Evolutionary conservation across 2,113 vertebrate genomes (phyloP).

Genomic region (Chaenogobius annularis): DNA sequence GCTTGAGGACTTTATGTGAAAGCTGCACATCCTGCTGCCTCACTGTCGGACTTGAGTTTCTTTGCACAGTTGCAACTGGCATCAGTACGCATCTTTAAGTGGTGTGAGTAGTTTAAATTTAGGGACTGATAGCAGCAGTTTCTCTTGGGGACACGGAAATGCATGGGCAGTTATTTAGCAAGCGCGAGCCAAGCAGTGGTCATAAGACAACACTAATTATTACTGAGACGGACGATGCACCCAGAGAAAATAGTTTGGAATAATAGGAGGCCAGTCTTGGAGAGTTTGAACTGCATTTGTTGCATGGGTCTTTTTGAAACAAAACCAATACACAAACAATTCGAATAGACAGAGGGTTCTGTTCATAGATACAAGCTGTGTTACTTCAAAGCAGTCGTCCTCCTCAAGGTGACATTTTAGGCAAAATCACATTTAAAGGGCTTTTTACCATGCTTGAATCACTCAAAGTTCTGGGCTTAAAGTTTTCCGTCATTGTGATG

Average conservation of each 20-base stretch:
- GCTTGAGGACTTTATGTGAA: constrained; percentile 56
- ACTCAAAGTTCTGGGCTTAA: too few relatives aligned
- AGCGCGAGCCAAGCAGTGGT: constrained; percentile 13
- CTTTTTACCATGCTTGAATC: too few relatives aligned
- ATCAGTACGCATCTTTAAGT: constrained; percentile 43
- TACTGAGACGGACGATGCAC: constrained; percentile 23
- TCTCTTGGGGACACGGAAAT: constrained; percentile 22
- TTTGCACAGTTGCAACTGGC: constrained; percentile 47
- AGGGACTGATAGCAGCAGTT: constrained; percentile 18
- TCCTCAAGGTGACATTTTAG: not conserved
- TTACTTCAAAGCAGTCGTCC: not conserved
- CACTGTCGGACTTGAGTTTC: constrained; percentile 46
- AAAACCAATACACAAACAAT: not conserved
- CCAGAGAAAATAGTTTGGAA: constrained; percentile 11
- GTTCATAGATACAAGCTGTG: not conserved
- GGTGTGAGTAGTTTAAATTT: constrained; percentile 21
- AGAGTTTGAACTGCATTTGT: not conserved
- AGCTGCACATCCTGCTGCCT: constrained; percentile 60
- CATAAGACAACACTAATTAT: constrained; percentile 33
- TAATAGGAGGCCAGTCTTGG: not conserved
- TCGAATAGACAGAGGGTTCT: not conserved
- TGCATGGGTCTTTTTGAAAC: not conserved
- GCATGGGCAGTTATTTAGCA: constrained; percentile 33
- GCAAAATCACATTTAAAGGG: not conserved
- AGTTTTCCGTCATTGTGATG: too few relatives aligned